Conservation (phyloP, 2,888 invertebrate species). For the Tenthredo notha region DNA sequence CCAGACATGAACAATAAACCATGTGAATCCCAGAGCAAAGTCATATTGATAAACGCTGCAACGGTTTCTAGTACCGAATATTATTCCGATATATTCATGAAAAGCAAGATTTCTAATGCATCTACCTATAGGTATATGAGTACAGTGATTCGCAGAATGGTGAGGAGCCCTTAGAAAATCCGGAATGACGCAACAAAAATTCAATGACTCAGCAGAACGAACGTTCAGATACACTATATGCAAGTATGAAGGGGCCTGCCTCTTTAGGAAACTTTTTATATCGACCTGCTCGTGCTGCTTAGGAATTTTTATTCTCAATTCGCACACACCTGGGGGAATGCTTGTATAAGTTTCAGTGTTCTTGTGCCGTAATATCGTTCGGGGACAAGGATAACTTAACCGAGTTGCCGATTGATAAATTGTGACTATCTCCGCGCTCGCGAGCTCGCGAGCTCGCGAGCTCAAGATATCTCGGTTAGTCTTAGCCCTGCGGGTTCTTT, state of each 20-base stretch:
- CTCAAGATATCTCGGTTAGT: neutral
- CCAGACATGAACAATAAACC: neutral
- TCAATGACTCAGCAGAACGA: neutral
- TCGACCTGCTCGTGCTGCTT: neutral
- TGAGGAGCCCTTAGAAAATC: neutral
- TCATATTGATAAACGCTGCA: too few relatives aligned
- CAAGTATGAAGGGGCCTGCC: neutral
- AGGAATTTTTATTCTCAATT: neutral
- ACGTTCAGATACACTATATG: too few relatives aligned
- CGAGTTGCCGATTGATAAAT: neutral
- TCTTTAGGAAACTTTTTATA: neutral
- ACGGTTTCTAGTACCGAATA: neutral
- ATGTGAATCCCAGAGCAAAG: conserved; percentile 9
- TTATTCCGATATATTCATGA: neutral
- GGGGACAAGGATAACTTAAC: neutral
- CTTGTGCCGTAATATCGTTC: neutral
- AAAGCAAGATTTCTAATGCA: neutral
- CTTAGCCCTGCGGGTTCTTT: neutral
- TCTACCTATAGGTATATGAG: neutral
- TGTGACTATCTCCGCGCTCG: neutral
- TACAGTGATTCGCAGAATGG: neutral
- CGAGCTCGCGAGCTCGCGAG: neutral
- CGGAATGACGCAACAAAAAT: neutral
- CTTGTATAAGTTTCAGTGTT: neutral
- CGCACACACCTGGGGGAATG: neutral